Evolutionary conservation across 2,113 vertebrate species (phyloP).

Genomic region (Hystrix brachyura): DNA sequence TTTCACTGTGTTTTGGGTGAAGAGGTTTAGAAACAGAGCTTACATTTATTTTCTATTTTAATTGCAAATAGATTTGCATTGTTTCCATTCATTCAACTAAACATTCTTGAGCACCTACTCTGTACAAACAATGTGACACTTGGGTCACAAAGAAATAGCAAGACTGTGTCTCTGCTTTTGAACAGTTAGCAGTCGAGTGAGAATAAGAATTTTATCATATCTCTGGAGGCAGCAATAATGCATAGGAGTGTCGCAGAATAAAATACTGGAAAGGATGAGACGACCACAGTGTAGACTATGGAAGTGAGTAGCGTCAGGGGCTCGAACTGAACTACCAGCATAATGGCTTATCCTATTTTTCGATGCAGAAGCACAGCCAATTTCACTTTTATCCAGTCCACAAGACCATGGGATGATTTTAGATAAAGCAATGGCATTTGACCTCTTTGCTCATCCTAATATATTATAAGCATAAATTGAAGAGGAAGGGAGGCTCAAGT

Average conservation of each 20-base stretch:
- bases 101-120: background rate
- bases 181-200: background rate
- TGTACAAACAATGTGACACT: background rate
- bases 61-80: background rate
- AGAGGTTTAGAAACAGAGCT: background rate
- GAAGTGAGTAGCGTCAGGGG: background rate
- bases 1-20: background rate
- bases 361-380: background rate
- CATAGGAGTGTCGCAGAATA: background rate
- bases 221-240: background rate
- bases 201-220: background rate
- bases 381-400: constrained; percentile 19
- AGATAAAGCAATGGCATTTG: background rate
- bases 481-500: background rate
- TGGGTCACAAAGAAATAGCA: background rate
- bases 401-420: background rate
- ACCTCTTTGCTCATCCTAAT: background rate
- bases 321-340: background rate
- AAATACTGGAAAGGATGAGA: background rate
- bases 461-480: background rate
- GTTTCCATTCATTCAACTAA: background rate
- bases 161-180: background rate
- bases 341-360: background rate
- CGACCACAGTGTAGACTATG: background rate
- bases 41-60: constrained; percentile 37